Conservation (phyloP, 37 sponge, comb jelly and placozoan species). For the Ephydatia muelleri region DNA sequence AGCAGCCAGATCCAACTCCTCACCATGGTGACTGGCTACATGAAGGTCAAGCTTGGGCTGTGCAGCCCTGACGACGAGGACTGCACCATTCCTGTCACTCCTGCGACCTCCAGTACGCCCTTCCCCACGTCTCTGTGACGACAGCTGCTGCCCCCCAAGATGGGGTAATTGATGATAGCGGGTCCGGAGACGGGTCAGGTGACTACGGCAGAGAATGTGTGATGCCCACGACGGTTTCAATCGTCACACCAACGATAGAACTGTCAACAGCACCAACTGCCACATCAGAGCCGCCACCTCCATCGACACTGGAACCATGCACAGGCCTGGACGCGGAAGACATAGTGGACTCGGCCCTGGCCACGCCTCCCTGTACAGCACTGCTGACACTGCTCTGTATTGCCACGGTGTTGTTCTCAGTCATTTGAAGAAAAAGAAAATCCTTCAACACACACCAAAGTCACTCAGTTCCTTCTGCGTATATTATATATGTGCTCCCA, state of each 20-base stretch:
- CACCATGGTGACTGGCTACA: conserved; percentile 1
- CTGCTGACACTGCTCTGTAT: no score
- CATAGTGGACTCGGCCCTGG: no score
- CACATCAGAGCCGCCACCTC: not conserved
- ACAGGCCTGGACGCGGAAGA: no score
- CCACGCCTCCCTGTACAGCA: no score
- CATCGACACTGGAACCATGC: no score
- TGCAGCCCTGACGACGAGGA: conserved; percentile 37
- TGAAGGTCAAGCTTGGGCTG: not conserved
- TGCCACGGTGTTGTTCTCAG: no score
- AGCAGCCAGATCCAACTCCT: not conserved
- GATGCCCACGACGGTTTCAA: not conserved
- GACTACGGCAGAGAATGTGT: not conserved
- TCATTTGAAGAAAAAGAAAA: no score
- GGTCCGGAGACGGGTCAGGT: not conserved
- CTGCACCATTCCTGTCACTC: not conserved
- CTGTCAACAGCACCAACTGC: not conserved
- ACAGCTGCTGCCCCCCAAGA: not conserved
- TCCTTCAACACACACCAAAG: no score
- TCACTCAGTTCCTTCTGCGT: no score
- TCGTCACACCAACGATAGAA: no score
- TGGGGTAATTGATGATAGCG: not conserved
- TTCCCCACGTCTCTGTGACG: not conserved
- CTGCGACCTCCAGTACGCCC: not conserved
- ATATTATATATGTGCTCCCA: no score